phyloP scores from a whole-genome alignment of 2,113 vertebrate genomes.

The Hyla sarda region DNA sequence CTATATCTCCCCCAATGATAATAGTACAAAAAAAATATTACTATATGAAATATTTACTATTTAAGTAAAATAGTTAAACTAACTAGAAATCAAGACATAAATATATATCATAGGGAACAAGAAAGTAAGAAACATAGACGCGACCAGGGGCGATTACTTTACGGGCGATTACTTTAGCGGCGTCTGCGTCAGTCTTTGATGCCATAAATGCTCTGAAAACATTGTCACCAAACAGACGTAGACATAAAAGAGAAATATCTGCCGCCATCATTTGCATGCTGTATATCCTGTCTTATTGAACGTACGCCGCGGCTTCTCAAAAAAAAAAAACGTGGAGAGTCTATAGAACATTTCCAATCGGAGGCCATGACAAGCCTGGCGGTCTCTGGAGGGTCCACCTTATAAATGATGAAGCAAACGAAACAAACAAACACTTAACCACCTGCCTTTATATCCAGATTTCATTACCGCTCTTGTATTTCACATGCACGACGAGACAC shows the following conservation, averaged over 20 bases:
- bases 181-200: neutral
- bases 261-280: neutral
- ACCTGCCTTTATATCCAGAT: constrained; percentile 4
- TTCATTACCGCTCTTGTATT: neutral
- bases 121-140: neutral
- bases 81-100: neutral
- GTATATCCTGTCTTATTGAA: neutral
- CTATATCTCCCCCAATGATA: no score
- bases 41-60: neutral
- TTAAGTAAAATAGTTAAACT: neutral
- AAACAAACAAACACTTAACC: constrained; percentile 18
- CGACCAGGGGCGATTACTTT: no score
- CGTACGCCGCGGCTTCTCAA: neutral
- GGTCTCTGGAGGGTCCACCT: neutral
- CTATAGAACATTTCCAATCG: neutral
- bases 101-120: neutral
- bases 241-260: neutral
- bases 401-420: neutral
- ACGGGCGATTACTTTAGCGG: no score
- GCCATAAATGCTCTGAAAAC: neutral
- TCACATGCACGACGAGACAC: neutral
- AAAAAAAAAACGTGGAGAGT: no score
- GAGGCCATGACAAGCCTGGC: constrained; percentile 1
- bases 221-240: neutral
- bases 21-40: neutral